Evolutionary conservation across 2,113 vertebrate genomes (phyloP), one percentile per base, ranked within the genome.

Genomic region (Pontoporia blainvillei): DNA sequence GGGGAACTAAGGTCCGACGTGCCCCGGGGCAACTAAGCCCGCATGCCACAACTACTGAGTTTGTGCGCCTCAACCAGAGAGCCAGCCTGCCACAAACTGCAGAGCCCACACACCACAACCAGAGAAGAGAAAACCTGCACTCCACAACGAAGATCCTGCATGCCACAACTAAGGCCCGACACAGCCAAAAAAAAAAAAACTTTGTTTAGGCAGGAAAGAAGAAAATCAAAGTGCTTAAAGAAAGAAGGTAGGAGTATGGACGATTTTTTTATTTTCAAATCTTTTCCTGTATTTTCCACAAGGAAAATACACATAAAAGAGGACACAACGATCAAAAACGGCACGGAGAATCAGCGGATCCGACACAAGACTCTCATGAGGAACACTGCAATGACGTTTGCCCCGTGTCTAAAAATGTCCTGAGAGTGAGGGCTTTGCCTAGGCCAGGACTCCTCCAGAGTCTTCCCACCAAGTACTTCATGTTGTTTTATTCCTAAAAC

Each of bases 271-370:
- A n/a, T 81, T 59, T 64, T 75, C 8, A 59, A 79, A 57, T 72
- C 25, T 29, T 89, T 86, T 84, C 59, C 31, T 66, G 34, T 84
- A 76, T 41, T 81, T 86, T 13, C 69, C n/a, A 86, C n/a, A 90
- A 85, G 88, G 81, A 90, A 73, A 67, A 76, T 36, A 89, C 31
- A 81, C 72, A 52, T 49, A 54, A 39, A 64, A 52, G 44, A 84
- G 44, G 41, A 76, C 57, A 20, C 11, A 75, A 75, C 4, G 17
- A 2, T 9, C 27, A 18, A 49, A 18, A 49, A n/a, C 18, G 49
- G 25, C 44, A 89, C 14, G 25, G 23, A 27, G 14, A 66, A 36
- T n/a, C 59, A 29, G 1, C 5, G 39, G 49, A 29, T 27, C 49
- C 82, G 62, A 34, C 39, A 71, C 27, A 18, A n/a, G 66, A 9